Percentiles rank a stretch among this genome's conserved stretches.
These are phyloP conservation scores for Glaucopsyche alexis DNA, from an alignment of 2,888 invertebrate genomes.

Conservation along the genomic window DNA sequence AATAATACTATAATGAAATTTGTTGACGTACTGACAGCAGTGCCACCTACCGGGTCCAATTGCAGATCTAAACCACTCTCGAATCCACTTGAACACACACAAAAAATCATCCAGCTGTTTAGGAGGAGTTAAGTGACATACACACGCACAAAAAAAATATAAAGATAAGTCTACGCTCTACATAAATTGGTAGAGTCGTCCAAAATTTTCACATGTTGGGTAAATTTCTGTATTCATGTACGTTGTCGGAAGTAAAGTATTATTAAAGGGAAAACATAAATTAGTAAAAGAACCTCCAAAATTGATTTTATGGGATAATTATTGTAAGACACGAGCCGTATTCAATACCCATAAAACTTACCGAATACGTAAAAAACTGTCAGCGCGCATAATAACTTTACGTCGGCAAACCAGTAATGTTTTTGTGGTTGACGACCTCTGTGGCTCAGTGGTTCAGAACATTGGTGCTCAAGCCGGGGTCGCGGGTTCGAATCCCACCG, in stretches of 20 bases:
- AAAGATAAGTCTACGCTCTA: background rate
- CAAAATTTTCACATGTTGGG: background rate
- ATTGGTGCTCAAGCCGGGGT: too few species aligned
- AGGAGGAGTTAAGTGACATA: too few species aligned
- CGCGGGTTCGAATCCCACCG: too few species aligned
- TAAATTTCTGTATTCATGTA: background rate
- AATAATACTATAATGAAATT: too few species aligned
- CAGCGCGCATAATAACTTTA: constrained; percentile 8
- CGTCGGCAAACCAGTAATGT: background rate
- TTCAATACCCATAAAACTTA: constrained; percentile 11
- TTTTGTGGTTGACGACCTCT: too few species aligned
- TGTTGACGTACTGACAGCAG: too few species aligned
- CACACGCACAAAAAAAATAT: too few species aligned
- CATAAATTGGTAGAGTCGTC: background rate
- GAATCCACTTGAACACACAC: too few species aligned
- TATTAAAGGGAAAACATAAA: background rate
- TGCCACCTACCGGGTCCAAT: too few species aligned
- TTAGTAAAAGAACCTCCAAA: background rate
- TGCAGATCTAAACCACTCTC: too few species aligned
- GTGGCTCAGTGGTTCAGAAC: too few species aligned
- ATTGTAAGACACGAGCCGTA: constrained; percentile 1
- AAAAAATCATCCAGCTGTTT: too few species aligned
- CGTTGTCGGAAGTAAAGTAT: constrained; percentile 3
- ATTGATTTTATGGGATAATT: constrained; percentile 8
- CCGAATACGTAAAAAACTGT: constrained; percentile 17